These are phyloP conservation scores for Coturnix japonica DNA, from an alignment of 2,113 vertebrate species.

Conservation along the genomic window DNA sequence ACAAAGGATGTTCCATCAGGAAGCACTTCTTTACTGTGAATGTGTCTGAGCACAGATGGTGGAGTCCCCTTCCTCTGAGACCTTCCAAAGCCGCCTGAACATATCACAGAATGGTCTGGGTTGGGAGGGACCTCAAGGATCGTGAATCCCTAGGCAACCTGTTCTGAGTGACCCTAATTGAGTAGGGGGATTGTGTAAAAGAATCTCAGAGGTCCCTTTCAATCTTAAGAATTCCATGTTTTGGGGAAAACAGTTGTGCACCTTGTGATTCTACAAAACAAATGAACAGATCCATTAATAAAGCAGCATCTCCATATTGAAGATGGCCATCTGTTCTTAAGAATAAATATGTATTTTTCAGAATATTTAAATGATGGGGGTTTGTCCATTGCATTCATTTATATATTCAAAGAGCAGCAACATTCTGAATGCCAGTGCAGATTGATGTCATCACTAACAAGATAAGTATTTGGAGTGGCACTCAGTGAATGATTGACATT, in stretches of 20 bases:
- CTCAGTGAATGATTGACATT: constrained; percentile 67
- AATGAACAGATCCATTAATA: neutral
- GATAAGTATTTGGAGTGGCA: constrained; percentile 72
- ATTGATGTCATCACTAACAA: constrained; percentile 63
- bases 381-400: constrained; percentile 8
- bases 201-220: neutral
- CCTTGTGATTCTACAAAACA: neutral
- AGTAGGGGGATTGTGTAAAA: neutral
- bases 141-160: neutral
- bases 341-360: neutral
- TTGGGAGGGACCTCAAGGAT: too few species aligned
- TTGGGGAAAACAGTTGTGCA: neutral
- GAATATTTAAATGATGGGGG: neutral
- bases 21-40: neutral
- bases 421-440: constrained; percentile 51
- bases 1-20: neutral
- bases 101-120: neutral
- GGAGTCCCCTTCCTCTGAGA: neutral
- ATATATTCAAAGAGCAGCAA: constrained; percentile 16
- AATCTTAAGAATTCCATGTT: neutral
- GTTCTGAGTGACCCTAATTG: neutral
- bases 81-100: neutral
- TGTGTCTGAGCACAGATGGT: neutral
- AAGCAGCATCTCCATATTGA: rapidly evolving
- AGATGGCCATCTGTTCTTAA: neutral